A percentile compares a stretch with the other conserved stretches of the same genome.
Conservation (phyloP, 2,113 vertebrate genomes). For the Mus musculus region DNA sequence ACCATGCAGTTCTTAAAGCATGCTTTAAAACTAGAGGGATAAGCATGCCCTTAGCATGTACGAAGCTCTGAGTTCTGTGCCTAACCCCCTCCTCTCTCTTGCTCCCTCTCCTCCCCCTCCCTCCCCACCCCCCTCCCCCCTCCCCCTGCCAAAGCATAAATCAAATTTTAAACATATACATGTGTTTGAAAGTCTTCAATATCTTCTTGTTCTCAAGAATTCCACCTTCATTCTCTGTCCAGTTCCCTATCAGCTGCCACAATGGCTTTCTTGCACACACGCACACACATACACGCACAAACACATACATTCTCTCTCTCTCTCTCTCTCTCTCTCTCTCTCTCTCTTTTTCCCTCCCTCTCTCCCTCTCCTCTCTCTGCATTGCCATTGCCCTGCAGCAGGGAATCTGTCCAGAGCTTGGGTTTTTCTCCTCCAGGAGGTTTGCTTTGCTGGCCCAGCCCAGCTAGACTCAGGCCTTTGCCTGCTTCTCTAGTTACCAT, state of each 20-base stretch:
- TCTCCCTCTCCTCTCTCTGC: not conserved
- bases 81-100: not conserved
- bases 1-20: not conserved
- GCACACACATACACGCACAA: rapidly evolving
- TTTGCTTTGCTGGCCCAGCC: not conserved
- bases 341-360: too few species aligned
- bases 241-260: not conserved
- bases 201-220: not conserved
- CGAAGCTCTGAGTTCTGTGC: not conserved
- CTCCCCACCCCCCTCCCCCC: too few species aligned
- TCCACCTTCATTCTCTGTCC: not conserved
- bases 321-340: too few species aligned
- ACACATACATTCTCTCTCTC: too few species aligned
- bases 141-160: not conserved
- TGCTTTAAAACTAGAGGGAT: not conserved
- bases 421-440: not conserved
- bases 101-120: not conserved
- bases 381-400: not conserved
- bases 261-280: not conserved
- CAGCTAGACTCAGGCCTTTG: too few species aligned
- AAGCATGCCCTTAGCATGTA: not conserved
- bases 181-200: not conserved
- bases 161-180: not conserved
- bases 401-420: too few species aligned
- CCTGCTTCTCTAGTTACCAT: not conserved